These are phyloP conservation scores for Bergia puertoricense DNA, from an alignment of 92 coral and sea anemone species.

Conservation along the genomic window DNA sequence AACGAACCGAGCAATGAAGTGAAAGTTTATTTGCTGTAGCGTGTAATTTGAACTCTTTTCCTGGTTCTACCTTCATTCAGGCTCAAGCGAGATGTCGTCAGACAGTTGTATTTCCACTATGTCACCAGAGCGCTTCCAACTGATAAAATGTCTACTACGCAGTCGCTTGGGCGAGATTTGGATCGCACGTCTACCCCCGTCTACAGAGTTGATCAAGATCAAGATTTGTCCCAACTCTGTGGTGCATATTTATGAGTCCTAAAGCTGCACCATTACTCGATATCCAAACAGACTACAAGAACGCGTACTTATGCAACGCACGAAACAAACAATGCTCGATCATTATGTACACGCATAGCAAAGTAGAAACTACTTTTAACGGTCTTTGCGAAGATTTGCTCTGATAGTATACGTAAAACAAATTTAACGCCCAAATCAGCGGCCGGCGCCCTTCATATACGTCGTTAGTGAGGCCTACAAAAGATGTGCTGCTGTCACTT, in stretches of 20 bases:
- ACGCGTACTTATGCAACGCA: background rate
- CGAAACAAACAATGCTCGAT: background rate
- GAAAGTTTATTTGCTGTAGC: background rate
- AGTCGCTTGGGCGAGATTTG: conserved; percentile 37
- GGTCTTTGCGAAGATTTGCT: too few species aligned
- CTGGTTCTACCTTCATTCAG: background rate
- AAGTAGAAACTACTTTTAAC: too few species aligned
- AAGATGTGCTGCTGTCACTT: too few species aligned
- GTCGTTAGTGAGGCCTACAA: too few species aligned
- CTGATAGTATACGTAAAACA: too few species aligned
- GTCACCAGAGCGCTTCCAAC: conserved; percentile 23
- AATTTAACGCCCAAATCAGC: too few species aligned
- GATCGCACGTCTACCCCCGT: conserved; percentile 38
- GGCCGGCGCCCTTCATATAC: too few species aligned
- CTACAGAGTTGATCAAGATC: conserved; percentile 1
- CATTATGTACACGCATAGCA: too few species aligned
- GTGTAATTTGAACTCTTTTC: background rate
- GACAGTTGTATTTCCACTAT: background rate
- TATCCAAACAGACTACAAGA: background rate
- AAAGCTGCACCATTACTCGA: background rate
- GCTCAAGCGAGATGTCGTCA: conserved; percentile 26
- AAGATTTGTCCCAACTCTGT: conserved; percentile 29
- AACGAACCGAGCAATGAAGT: background rate
- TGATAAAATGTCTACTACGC: conserved; percentile 14
- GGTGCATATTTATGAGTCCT: conserved; percentile 27